Percentiles rank a stretch among this genome's conserved stretches.
Evolutionary conservation across 2,113 vertebrate species (phyloP).

Genomic region (Pholis gunnellus): DNA sequence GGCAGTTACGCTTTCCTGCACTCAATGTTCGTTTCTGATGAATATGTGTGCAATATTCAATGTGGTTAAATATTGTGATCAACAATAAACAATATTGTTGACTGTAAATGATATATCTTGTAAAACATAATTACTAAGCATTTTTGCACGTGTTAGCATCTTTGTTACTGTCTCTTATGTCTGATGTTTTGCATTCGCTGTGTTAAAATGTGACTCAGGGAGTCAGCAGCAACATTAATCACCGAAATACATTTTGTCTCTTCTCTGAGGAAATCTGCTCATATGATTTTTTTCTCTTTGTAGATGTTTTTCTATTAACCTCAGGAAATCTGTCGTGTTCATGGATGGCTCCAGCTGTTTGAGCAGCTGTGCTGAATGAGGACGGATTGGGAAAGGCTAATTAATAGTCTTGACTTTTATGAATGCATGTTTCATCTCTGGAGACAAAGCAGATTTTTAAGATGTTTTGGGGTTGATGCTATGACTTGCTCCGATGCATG

Average conservation of each 20-base stretch:
- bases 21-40: not conserved
- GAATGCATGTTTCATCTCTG: constrained; percentile 21
- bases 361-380: constrained; percentile 43
- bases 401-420: constrained; percentile 24
- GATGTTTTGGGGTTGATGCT: not conserved
- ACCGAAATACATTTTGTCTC: not conserved
- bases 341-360: constrained; percentile 19
- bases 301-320: constrained; percentile 40
- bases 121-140: constrained; percentile 11
- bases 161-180: not conserved
- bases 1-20: not conserved
- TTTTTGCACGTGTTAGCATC: constrained; percentile 4
- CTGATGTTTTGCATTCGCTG: constrained; percentile 28
- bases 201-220: constrained; percentile 27
- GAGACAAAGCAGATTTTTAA: constrained; percentile 36
- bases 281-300: constrained; percentile 16
- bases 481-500: constrained; percentile 15
- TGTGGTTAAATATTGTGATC: not conserved
- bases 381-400: constrained; percentile 35
- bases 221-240: constrained; percentile 4
- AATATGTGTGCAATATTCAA: not conserved
- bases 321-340: constrained; percentile 21
- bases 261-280: not conserved
- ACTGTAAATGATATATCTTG: constrained; percentile 29
- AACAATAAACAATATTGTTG: not conserved